Evolutionary conservation across 2,888 invertebrate genomes (phyloP), one percentile per base, ranked within the genome.

Genomic region (Priocnemis perturbator): DNA sequence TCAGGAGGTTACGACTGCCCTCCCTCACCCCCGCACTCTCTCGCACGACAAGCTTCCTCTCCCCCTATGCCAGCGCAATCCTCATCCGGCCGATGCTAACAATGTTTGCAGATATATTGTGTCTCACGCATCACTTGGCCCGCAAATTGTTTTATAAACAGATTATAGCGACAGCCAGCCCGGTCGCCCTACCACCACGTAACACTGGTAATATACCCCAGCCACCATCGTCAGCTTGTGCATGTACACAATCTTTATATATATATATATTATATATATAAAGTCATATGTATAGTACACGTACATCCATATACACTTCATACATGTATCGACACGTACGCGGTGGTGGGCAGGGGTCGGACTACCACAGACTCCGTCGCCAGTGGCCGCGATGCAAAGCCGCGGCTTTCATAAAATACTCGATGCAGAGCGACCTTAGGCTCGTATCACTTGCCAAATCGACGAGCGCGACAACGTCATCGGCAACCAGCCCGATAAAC

Each of bases 81-180:
- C 88, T 88, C 88, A 86, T 87, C 84, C 88, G 86, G 87, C 86
- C 87, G 88, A 89, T 88, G 88, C 86, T 89, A 89, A 89, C 89
- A 89, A 89, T 88, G 88, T 89, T 89, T 89, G 89, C 85, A 87
- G 89, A 89, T 89, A 88, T 88, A 89, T 89, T 88, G 89, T 88
- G 87, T 89, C 88, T 88, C 92, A 92, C 93, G 94, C 93, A 92
- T 93, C 93, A 93, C 90, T 91, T 91, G 91, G 91, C 91, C 91
- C 91, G 92, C 93, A 94, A 94, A 94, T 94, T 94, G 94, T 93
- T 93, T 93, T 92, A 92, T 94, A 94, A 94, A 93, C 93, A 93
- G 93, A 94, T 94, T 94, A 94, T 92, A 91, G 91, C 91, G 88
- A 89, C 90, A 87, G 89, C 37, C 37, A 37, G 37, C 89, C 90